Evolutionary conservation across 2,113 vertebrate genomes (phyloP), one percentile per base, ranked within the genome.

Genomic region (Syrmaticus mikado): DNA sequence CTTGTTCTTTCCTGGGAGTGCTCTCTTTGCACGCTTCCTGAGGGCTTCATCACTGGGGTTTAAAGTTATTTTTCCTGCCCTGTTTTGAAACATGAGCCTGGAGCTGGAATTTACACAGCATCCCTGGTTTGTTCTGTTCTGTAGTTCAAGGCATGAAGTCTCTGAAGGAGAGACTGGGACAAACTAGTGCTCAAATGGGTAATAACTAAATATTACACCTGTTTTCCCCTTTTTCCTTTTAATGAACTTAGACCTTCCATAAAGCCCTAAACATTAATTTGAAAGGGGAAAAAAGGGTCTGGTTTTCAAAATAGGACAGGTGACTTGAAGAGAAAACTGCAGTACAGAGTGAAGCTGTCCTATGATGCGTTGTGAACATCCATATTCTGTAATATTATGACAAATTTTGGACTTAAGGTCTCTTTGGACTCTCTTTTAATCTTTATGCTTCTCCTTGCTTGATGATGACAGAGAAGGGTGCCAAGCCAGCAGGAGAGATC

Each of bases 161-260:
- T 73, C 62, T 99, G 66, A 98, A 97, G 87, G 98, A 99, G 50
- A 98, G 99, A 83, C 97, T 99, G 73, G 98, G 98, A 27, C 72
- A 98, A 41, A 67, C 92, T 84, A 82, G 57, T 43, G 64, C 93
- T 32, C 97, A 97, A 38, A 64, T 95, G 94, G 98, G 98, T 99
- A 97, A 72, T 73, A 57, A 82, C 10, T 24, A 11, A 0, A 5
- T 48, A 16, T 16, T 5, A 80, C 81, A 87, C 48, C 38, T 8
- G 11, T 53, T 5, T 30, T 52, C 4, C 5, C 3, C 1, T 27
- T n/a, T 40, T 72, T 38, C 5, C 1, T 46, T 43, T 6, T 25
- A 4, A 0, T 28, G 6, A 61, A 20, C 25, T 64, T 36, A 27
- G 12, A 50, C 48, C 32, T 22, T 85, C 22, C 25, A 5, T 25